Base-by-base conservation (phyloP, 2,113 vertebrate genomes). In the Limanda limanda region DNA sequence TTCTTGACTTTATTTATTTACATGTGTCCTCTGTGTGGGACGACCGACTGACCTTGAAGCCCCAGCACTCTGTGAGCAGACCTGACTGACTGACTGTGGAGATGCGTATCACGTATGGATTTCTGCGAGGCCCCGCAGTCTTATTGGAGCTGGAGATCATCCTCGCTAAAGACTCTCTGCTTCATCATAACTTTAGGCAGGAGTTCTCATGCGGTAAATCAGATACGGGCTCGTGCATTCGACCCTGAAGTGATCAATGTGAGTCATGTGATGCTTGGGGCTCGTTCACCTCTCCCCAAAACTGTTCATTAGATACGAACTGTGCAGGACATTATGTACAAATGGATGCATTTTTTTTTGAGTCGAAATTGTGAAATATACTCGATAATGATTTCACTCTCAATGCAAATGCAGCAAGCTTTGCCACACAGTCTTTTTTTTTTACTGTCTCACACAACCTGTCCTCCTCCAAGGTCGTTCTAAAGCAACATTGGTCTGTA, bases 91-190 rank as follows among this genome's bases (percentile, higher is more conserved):
- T 61, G 70, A 25, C 74, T 61, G 67, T 54, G 51, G 52, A 74
- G 78, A 83, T 83, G 63, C 0, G 2, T 73, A 77, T 89, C 85
- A 61, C 51, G 1, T 74, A 79, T 82, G 51, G 83, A 82, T 88
- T 84, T 73, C 62, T 77, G 70, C 6, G 60, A 66, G 31, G 52
- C 68, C 83, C 83, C 7, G 78, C 21, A 20, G 83, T 72, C 65
- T 71, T 77, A 78, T 72, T 86, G 74, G 77, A 77, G 37, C 47
- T 5, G 73, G 61, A 63, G 78, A 82, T 85, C 56, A 63, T 68
- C 68, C 54, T 61, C 47, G 47, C 70, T 58, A 37, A 64, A 61
- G 66, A 69, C 23, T 3, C 24, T 52, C 55, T 58, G 68, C 66
- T 48, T 82, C 78, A 57, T 75, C 76, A 61, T 78, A 84, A 84